Evolutionary conservation across 2,113 vertebrate genomes (phyloP), one percentile per base, ranked within the genome.

Genomic region (Nothocercus nigrocapillus): DNA sequence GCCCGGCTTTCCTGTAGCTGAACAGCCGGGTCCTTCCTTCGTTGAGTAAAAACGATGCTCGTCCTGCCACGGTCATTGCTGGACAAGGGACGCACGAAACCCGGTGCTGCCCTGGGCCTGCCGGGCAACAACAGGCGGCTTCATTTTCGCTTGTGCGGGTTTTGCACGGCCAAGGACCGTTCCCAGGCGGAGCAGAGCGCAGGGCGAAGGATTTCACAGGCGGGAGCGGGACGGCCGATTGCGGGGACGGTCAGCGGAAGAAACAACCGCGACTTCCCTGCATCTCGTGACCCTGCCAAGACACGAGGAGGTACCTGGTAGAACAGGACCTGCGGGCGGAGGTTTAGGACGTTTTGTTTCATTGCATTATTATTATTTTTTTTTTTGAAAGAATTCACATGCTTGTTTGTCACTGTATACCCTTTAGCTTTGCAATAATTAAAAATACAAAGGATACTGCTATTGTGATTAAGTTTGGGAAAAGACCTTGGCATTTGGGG

Each of bases 191-290:
- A 19, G 11, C 18, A 24, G 54, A 3, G 20, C 24, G 2, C 0
- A 27, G 63, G 21, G 62, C n/a, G 6, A 62, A 32, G 10, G 7
- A 40, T 30, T 16, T 17, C 47, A 15, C 38, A 18, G 30, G 3
- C 38, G 14, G 30, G 3, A 2, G 12, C 2, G 2, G 1, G 38
- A n/a, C 1, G 1, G 38, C 70, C 4, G 3, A 16, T 15, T 45
- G 0, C 11, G 22, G 87, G 53, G 80, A 34, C 17, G 1, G 59
- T 2, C 30, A 3, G 1, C 2, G 17, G 59, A 3, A 58, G 74
- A 3, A 3, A 8, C 4, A 58, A 44, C 25, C 1, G 1, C 6
- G 27, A n/a, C 34, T 42, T 13, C 59, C 0, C 51, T 32, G 80
- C 64, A 11, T 8, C 72, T 25, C n/a, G 0, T 4, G 27, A 11